Percentiles rank a stretch among this genome's conserved stretches.
These are phyloP conservation scores for Lutjanus campechanus DNA, from an alignment of 2,797 vertebrate species.

Conservation along the genomic window DNA sequence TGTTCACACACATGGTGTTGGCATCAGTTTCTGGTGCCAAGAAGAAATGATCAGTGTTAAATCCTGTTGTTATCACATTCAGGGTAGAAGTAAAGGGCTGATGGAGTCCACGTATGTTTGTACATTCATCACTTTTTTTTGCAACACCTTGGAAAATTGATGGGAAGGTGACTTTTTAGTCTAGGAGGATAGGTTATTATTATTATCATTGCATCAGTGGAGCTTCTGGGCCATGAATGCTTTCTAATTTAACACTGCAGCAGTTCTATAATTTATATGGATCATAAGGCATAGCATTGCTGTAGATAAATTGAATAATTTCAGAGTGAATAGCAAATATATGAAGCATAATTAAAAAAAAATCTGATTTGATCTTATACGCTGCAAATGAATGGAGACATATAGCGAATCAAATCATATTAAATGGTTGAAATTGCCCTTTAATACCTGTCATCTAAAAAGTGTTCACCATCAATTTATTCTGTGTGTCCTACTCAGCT, in stretches of 20 bases:
- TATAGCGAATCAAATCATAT: conserved; percentile 2
- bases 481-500: conserved; percentile 28
- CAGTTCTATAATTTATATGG: conserved; percentile 22
- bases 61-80: conserved; percentile 13
- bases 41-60: conserved; percentile 31
- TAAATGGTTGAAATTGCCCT: conserved; percentile 33
- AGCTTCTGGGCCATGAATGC: conserved; percentile 28
- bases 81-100: conserved; percentile 4
- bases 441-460: conserved; percentile 38
- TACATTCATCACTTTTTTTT: conserved; percentile 4
- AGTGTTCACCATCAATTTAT: conserved; percentile 22
- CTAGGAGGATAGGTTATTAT: not conserved
- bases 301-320: conserved; percentile 16
- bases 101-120: not conserved
- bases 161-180: conserved; percentile 8
- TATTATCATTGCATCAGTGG: not conserved
- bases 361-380: not conserved
- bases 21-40: conserved; percentile 47
- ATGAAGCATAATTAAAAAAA: not conserved
- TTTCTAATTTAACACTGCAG: conserved; percentile 49
- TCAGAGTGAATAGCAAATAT: conserved; percentile 24
- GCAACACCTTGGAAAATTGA: no score
- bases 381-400: not conserved
- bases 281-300: conserved; percentile 9
- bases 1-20: conserved; percentile 56